These are phyloP conservation scores for Conger conger DNA, from an alignment of 2,113 vertebrate genomes.

Conservation along the genomic window DNA sequence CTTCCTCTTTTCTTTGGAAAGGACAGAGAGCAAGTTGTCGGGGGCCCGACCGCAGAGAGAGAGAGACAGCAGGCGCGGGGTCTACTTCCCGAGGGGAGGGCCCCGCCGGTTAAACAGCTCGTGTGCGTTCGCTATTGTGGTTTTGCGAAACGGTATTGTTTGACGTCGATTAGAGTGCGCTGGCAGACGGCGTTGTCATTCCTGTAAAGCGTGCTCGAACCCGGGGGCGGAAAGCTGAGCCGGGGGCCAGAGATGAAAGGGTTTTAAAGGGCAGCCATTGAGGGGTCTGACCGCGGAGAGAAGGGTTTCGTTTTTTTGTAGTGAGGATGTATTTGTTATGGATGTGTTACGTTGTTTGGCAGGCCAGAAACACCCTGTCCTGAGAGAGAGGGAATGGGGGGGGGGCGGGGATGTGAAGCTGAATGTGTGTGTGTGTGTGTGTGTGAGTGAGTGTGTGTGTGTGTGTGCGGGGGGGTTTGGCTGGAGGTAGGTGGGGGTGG, in stretches of 20 bases:
- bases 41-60: constrained; percentile 5
- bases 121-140: constrained; percentile 16
- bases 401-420: not conserved
- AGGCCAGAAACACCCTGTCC: constrained; percentile 15
- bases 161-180: constrained; percentile 18
- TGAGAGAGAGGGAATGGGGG: constrained; percentile 17
- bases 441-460: no score
- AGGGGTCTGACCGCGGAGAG: constrained; percentile 31
- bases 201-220: constrained; percentile 25
- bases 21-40: not conserved
- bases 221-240: constrained; percentile 18
- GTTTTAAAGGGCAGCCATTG: constrained; percentile 14
- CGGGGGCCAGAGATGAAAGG: constrained; percentile 10
- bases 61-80: constrained; percentile 3
- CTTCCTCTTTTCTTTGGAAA: constrained; percentile 27
- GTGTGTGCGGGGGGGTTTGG: no score
- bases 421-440: not conserved
- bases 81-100: constrained; percentile 12
- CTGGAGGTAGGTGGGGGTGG: not conserved
- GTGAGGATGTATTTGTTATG: constrained; percentile 38
- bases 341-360: constrained; percentile 27
- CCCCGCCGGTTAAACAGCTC: not conserved
- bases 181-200: constrained; percentile 28
- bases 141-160: constrained; percentile 26
- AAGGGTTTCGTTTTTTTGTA: constrained; percentile 1